A percentile compares a stretch with the other conserved stretches of the same genome.
Conservation (phyloP, 92 coral and sea anemone genomes). For the Parazoanthus swiftii region DNA sequence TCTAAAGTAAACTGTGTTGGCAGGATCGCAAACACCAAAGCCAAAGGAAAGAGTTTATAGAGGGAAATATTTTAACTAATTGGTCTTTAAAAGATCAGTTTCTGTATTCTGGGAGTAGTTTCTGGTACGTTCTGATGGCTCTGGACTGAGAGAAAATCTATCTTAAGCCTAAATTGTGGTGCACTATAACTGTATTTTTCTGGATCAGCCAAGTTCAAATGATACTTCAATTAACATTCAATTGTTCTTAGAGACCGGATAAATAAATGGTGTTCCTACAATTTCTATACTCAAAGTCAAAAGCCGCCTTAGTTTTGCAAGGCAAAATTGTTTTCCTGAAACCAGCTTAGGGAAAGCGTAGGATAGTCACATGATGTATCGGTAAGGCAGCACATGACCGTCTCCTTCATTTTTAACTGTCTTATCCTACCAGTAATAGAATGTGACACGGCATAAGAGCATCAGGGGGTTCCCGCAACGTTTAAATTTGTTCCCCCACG, state of each 20-base stretch:
- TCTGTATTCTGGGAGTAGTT: no score
- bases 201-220: neutral
- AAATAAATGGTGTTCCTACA: neutral
- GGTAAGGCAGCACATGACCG: neutral
- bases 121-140: no score
- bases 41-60: no score
- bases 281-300: neutral
- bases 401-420: neutral
- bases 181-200: neutral
- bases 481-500: neutral
- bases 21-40: no score
- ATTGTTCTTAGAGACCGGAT: constrained; percentile 10
- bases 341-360: constrained; percentile 28
- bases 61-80: no score
- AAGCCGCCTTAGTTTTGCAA: neutral
- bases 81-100: no score
- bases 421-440: neutral
- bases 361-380: constrained; percentile 27
- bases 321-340: neutral
- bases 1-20: no score
- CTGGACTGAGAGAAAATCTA: no score
- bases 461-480: neutral
- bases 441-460: neutral
- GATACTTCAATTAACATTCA: constrained; percentile 8
- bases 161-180: no score